Evolutionary conservation across 30 jellyfish, hydroid and myxozoan species (phyloP).

Genomic region (Turritopsis rubra): DNA sequence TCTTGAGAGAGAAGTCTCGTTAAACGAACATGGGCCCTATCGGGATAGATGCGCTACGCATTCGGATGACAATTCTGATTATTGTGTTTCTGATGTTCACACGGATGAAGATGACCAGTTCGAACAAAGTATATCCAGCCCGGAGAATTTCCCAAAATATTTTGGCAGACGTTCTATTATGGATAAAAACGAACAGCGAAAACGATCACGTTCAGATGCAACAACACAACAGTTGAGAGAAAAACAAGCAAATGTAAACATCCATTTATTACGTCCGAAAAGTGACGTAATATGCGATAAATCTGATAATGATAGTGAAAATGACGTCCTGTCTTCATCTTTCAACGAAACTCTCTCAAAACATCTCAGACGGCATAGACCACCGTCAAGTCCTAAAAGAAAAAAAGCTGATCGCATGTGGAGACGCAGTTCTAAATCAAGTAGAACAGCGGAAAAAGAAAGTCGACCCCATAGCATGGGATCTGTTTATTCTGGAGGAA

Average conservation of each 20-base stretch:
- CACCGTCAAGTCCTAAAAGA: not conserved
- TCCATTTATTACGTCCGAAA: constrained; percentile 4
- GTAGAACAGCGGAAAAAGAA: not conserved
- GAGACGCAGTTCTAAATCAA: constrained; percentile 1
- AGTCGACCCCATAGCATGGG: constrained; percentile 9
- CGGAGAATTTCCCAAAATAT: not conserved
- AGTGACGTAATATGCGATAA: not conserved
- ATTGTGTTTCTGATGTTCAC: not conserved
- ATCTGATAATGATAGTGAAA: not conserved
- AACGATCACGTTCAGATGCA: not conserved
- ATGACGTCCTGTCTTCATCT: constrained; percentile 16
- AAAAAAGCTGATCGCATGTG: not conserved
- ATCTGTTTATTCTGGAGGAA: not conserved
- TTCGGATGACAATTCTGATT: not conserved
- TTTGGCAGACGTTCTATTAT: not conserved
- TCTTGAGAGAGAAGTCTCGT: not conserved
- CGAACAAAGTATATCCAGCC: not conserved
- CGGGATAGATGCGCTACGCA: not conserved
- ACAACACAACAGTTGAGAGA: not conserved
- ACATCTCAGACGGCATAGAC: not conserved
- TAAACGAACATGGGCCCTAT: no score
- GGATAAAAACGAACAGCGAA: not conserved
- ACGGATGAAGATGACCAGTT: not conserved
- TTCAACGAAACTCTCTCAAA: not conserved
- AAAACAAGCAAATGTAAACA: not conserved